These are phyloP conservation scores for Agapostemon virescens DNA, from an alignment of 2,888 invertebrate genomes.

Conservation along the genomic window DNA sequence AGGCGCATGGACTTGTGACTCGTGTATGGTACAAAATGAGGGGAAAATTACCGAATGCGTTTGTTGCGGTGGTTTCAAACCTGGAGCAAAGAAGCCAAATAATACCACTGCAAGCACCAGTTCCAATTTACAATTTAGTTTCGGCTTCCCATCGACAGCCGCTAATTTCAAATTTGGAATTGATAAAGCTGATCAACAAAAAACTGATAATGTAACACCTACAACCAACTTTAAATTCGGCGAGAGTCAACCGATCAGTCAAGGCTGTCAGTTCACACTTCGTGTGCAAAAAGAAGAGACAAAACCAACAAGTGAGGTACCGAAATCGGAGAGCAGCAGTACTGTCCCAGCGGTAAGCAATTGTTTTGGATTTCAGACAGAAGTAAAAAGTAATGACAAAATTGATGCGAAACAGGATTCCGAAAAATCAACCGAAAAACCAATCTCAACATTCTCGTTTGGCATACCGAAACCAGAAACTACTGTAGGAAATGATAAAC, in stretches of 20 bases:
- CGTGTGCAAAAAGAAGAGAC: conserved; percentile 56
- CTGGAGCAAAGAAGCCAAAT: conserved; percentile 69
- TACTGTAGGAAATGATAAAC: conserved; percentile 41
- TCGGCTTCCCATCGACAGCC: conserved; percentile 69
- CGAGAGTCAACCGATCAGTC: conserved; percentile 54
- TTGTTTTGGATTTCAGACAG: conserved; percentile 52
- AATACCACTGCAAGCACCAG: conserved; percentile 22
- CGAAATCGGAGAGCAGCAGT: conserved; percentile 45
- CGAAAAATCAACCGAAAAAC: conserved; percentile 41
- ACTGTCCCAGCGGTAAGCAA: conserved; percentile 15
- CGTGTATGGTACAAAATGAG: conserved; percentile 83
- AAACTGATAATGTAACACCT: conserved; percentile 54
- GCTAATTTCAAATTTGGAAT: conserved; percentile 81
- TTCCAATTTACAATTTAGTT: conserved; percentile 69
- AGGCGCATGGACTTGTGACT: conserved; percentile 83
- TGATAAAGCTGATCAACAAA: conserved; percentile 76
- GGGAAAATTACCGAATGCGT: conserved; percentile 80
- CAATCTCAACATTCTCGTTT: conserved; percentile 70
- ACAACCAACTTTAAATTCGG: conserved; percentile 79
- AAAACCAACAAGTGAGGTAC: conserved; percentile 43
- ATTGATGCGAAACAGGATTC: conserved; percentile 43
- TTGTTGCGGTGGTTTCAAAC: conserved; percentile 82
- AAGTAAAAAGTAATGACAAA: conserved; percentile 50
- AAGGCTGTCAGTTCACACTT: conserved; percentile 59
- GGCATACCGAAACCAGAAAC: conserved; percentile 64